Conservation (phyloP, 2,888 invertebrate genomes). For the Tholera decimalis region DNA sequence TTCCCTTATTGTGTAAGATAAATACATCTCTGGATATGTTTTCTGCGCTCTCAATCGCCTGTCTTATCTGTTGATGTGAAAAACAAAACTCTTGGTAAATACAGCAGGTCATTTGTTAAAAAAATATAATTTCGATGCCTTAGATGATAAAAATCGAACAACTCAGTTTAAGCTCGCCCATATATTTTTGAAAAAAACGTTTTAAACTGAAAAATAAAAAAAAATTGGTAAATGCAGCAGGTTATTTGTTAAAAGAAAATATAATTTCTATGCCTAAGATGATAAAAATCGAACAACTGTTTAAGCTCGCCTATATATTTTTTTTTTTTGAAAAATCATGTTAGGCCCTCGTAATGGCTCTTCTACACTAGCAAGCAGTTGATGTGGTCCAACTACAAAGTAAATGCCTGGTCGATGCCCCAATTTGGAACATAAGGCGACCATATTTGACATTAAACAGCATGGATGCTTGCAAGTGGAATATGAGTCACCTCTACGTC, state of each 20-base stretch:
- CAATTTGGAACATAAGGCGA: background rate
- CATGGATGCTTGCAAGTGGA: background rate
- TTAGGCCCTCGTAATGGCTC: background rate
- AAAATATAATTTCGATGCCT: background rate
- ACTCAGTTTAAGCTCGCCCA: background rate
- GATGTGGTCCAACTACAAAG: background rate
- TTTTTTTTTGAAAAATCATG: background rate
- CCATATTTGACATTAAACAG: background rate
- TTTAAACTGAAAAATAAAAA: no score
- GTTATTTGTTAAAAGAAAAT: background rate
- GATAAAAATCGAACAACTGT: background rate
- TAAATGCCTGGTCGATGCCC: background rate
- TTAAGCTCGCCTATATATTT: background rate
- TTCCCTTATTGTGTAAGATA: constrained; percentile 73
- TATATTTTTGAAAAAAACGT: no score
- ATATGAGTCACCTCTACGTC: background rate
- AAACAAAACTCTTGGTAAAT: background rate
- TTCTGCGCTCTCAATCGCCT: constrained; percentile 3
- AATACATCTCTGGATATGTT: constrained; percentile 60
- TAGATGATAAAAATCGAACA: background rate
- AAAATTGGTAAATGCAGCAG: no score
- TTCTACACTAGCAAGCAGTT: background rate
- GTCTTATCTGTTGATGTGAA: constrained; percentile 23
- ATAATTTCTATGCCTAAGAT: background rate
- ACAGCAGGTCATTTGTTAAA: no score